phyloP scores from a whole-genome alignment of 2,797 vertebrate genomes.

The Microchirus variegatus region DNA sequence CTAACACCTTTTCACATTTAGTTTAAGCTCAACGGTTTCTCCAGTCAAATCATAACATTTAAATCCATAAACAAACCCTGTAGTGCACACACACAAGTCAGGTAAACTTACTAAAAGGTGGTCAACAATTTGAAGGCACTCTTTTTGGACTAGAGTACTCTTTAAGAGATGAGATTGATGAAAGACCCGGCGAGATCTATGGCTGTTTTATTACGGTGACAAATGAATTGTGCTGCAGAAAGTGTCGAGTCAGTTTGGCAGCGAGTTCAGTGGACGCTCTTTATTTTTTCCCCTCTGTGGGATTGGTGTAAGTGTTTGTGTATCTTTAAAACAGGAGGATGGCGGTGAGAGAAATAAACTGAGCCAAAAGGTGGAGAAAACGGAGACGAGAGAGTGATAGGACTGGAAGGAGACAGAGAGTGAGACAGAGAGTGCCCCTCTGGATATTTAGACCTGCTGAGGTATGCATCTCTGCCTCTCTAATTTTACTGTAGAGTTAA shows the following conservation, averaged over 20 bases:
- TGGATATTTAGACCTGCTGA: constrained; percentile 73
- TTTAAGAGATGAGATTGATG: constrained; percentile 42
- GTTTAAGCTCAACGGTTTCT: constrained; percentile 19
- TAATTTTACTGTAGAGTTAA: constrained; percentile 81
- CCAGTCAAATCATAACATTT: constrained; percentile 44
- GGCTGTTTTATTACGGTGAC: constrained; percentile 48
- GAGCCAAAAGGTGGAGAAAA: constrained; percentile 10
- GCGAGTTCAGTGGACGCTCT: constrained; percentile 3
- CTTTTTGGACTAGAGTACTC: too few relatives aligned
- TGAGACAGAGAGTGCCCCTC: constrained; percentile 31
- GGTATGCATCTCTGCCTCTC: constrained; percentile 69
- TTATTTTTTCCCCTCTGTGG: constrained; percentile 16
- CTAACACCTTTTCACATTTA: constrained; percentile 64
- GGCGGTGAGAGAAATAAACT: constrained; percentile 22
- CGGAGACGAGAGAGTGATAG: constrained; percentile 19
- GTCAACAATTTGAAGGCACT: too few relatives aligned
- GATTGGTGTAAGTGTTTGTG: constrained; percentile 19
- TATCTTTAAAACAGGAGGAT: constrained; percentile 24
- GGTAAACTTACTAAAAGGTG: too few relatives aligned
- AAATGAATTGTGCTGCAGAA: constrained; percentile 46
- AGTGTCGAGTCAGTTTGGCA: constrained; percentile 59
- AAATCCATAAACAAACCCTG: constrained; percentile 30
- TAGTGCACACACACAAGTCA: constrained; percentile 1
- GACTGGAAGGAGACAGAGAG: constrained; percentile 17
- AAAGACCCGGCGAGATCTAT: constrained; percentile 14